phyloP scores from a whole-genome alignment of 92 coral and sea anemone genomes.

The Pocillopora grandis region DNA sequence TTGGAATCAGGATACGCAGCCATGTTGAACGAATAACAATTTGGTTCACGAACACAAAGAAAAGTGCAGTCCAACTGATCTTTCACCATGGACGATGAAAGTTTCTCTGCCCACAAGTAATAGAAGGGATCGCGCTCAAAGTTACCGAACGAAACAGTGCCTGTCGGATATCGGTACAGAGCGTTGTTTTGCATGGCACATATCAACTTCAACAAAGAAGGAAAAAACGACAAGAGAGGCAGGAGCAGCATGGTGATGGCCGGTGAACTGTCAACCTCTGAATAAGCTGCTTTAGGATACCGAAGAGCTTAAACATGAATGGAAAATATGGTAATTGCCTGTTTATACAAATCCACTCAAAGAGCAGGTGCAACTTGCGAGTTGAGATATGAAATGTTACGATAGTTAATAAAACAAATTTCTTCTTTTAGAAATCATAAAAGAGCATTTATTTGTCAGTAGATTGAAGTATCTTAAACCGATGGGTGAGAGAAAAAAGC shows the following conservation, averaged over 20 bases:
- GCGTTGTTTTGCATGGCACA: neutral
- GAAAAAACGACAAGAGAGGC: neutral
- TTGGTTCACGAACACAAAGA: conserved; percentile 8
- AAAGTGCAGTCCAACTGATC: conserved; percentile 1
- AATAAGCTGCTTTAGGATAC: too few relatives aligned
- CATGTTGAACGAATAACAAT: conserved; percentile 30
- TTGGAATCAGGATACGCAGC: conserved; percentile 17
- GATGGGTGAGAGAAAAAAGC: too few relatives aligned
- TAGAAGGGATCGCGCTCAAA: neutral
- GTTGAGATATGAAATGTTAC: too few relatives aligned
- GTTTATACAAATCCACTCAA: too few relatives aligned
- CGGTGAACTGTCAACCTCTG: neutral
- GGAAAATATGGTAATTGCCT: too few relatives aligned
- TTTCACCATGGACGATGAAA: neutral
- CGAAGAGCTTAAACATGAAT: too few relatives aligned
- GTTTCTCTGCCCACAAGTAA: neutral
- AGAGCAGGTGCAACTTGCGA: too few relatives aligned
- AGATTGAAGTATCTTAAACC: too few relatives aligned
- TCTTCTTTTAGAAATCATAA: too few relatives aligned
- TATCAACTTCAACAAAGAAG: neutral
- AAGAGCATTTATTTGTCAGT: too few relatives aligned
- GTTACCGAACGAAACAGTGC: neutral
- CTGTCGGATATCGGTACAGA: neutral
- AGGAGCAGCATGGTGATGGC: neutral
- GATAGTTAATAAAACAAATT: too few relatives aligned